Evolutionary conservation across 2,797 vertebrate genomes (phyloP), one percentile per base, ranked within the genome.

Genomic region (Acanthurus tractus): DNA sequence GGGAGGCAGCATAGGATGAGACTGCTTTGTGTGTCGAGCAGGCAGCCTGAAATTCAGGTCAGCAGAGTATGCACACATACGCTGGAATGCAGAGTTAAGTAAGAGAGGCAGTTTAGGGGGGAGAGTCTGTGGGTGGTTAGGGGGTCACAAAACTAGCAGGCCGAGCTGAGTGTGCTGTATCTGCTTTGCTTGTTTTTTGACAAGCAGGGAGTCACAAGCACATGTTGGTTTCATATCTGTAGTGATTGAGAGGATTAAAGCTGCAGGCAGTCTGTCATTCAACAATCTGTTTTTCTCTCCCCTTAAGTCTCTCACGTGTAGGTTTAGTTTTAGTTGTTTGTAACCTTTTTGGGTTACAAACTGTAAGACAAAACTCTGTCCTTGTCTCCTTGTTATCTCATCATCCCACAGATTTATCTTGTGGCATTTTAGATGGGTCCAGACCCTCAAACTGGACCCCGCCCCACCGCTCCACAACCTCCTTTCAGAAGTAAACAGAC

Each of bases 81-180:
- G 53, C 85, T 89, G 90, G 91, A 94, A 93, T 94, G 91, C 74
- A 62, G 86, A 83, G 90, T 93, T 90, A 92, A 87, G 92, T 91
- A 94, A 92, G 79, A 87, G 82, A 79, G 79, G 80, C 66, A 0
- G 67, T 79, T 78, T 46, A 38, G 15, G 62, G 79, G 77, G 58
- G 65, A 13, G 45, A 56, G 54, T n/a, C 34, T 20, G 70, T 4
- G 49, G 65, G 74, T 44, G 50, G 53, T 49, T 44, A 42, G 66
- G 71, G 82, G 58, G 29, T 76, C 70, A 82, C 67, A 81, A 49
- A 88, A 78, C 52, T 20, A 58, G 78, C 74, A 53, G 70, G 64
- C 45, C 4, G 14, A 70, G 74, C 56, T 57, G 50, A 77, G 69
- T 18, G 22, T 71, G 72, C 44, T 36, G 48, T 74, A 53, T 40